A percentile compares a stretch with the other conserved stretches of the same genome.
These are phyloP conservation scores for Holotrichia oblita DNA, from an alignment of 1,140 invertebrate species.

Conservation along the genomic window DNA sequence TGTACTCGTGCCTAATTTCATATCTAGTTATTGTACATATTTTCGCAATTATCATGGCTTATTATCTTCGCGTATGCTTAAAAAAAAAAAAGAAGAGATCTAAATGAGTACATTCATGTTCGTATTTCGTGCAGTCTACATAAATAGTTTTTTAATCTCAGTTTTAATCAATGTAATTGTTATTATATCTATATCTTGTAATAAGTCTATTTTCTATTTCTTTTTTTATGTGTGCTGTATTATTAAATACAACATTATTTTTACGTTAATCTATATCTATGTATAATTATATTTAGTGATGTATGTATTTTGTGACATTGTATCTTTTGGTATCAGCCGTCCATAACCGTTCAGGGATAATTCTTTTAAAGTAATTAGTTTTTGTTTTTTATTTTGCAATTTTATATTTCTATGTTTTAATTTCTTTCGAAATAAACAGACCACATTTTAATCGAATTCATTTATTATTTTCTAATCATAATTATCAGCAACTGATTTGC, in stretches of 20 bases:
- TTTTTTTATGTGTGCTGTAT: neutral
- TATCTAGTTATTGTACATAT: neutral
- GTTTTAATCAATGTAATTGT: too few relatives aligned
- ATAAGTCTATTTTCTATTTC: neutral
- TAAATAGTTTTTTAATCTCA: too few relatives aligned
- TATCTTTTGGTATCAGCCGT: neutral
- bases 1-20: neutral
- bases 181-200: too few relatives aligned
- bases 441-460: neutral
- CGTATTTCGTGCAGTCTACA: too few relatives aligned
- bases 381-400: slow-evolving; percentile 16
- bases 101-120: too few relatives aligned
- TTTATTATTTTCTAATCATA: neutral
- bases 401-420: slow-evolving; percentile 15
- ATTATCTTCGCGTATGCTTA: too few relatives aligned
- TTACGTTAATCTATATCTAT: neutral
- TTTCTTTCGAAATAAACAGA: neutral
- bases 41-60: neutral
- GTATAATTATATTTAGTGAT: neutral
- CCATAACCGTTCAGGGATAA: slow-evolving; percentile 11
- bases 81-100: too few relatives aligned
- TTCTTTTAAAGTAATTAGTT: neutral
- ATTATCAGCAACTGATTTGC: too few relatives aligned
- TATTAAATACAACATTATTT: neutral
- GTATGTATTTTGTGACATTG: neutral